A percentile compares a stretch with the other conserved stretches of the same genome.
Evolutionary conservation across 2,888 invertebrate species (phyloP).

Genomic region (Metopia argyrocephala): DNA sequence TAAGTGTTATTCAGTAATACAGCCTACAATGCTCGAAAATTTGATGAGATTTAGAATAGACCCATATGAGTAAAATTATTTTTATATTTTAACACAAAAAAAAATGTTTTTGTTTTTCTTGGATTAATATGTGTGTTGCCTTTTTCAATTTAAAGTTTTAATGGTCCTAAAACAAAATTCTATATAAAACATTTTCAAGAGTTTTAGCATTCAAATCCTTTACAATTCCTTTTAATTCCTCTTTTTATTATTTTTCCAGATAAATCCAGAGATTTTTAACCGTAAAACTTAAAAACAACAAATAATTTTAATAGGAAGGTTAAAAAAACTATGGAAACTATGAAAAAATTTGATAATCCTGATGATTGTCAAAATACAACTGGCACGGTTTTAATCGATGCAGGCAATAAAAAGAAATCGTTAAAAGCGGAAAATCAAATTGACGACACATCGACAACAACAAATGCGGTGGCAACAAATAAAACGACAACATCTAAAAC

Average conservation of each 20-base stretch:
- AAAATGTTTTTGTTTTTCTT: too few species aligned
- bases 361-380: slow-evolving; percentile 71
- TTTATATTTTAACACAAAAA: too few species aligned
- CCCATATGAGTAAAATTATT: too few species aligned
- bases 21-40: too few species aligned
- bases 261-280: neutral
- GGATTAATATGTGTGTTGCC: too few species aligned
- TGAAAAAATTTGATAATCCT: slow-evolving; percentile 70
- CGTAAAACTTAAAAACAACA: neutral
- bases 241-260: neutral
- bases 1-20: too few species aligned
- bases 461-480: slow-evolving; percentile 48
- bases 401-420: slow-evolving; percentile 51
- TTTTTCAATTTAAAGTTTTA: too few species aligned
- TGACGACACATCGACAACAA: slow-evolving; percentile 30
- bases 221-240: too few species aligned
- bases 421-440: slow-evolving; percentile 38
- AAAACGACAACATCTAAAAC: slow-evolving; percentile 42
- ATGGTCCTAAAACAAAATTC: too few species aligned
- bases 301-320: slow-evolving; percentile 3
- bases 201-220: too few species aligned
- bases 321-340: slow-evolving; percentile 69
- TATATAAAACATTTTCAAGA: too few species aligned
- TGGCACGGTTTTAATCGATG: slow-evolving; percentile 66
- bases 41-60: too few species aligned